Evolutionary conservation across 2,113 vertebrate genomes (phyloP), one percentile per base, ranked within the genome.

Genomic region (Melanocharis versteri): DNA sequence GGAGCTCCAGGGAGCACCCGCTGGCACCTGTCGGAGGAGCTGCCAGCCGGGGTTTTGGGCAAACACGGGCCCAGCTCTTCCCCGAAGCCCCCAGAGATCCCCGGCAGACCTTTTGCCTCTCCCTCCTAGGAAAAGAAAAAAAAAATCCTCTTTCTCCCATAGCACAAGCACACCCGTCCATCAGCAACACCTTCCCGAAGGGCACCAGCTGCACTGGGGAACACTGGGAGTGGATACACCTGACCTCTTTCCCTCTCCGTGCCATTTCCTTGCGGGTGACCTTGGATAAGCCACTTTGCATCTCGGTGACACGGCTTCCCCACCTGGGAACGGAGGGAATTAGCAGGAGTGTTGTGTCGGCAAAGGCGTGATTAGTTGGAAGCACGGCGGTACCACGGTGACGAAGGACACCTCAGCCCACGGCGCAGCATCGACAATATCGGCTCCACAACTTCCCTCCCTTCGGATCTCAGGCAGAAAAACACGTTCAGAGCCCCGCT

Each of bases 171-270:
- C 65, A 45, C 28, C 31, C 4, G 19, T 12, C 42, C 57, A 6
- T 18, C 28, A 13, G 31, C 71, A 37, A 6, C 40, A 9, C 68
- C 71, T 39, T 19, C 39, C 73, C 76, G 3, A 24, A 20, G 44
- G 53, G 51, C 39, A 6, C 47, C 9, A 3, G 31, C 57, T 7
- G 64, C 48, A 0, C 8, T 39, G 65, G 69, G 64, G 37, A 27
- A 1, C 68, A 0, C 50, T 1, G 76, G 50, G 27, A 24, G 30
- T 1, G 5, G 0, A 24, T 20, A 54, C 45, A 45, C 7, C 15
- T 0, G 1, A 56, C 68, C n/a, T 21, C 33, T 39, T 33, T 23
- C 19, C 45, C 42, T 21, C 26, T 13, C 75, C 0, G 3, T 70
- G 60, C 64, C 83, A 2, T 33, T 78, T 33, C 51, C 40, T 75